Base-by-base conservation (phyloP, 2,888 invertebrate genomes). In the Apantesis nais region DNA sequence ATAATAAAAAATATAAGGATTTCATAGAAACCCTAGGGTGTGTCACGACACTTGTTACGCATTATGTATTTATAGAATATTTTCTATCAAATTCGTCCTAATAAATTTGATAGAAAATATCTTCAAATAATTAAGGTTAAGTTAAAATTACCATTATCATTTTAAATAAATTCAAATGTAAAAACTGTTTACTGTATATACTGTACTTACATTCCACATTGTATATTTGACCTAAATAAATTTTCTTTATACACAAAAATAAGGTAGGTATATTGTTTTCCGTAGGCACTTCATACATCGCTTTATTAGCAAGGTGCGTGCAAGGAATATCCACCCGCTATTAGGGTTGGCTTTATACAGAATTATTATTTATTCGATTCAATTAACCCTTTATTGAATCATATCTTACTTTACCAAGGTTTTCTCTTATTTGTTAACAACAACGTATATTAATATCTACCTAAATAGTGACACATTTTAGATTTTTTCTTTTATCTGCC, bases 221-320 rank as follows among this genome's bases (percentile, higher is more conserved):
- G 5, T 48, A 48, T 14, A 55, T 29, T 25, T 58, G 29, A 58
- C 58, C 58, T 29, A 29, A 25, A 58, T 58, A 58, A 84, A 87
- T 85, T 84, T 85, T 78, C 83, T 83, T 84, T 83, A 80, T 81
- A 75, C 79, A 77, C 74, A 80, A 78, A 78, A 86, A 84, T 76
- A 76, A 85, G 74, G 78, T 85, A 86, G n/a, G 29, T 29, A 86
- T 86, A 86, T 87, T 87, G 80, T 86, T 86, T 83, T 80, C 78
- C 85, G 82, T 84, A 81, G 85, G 84, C 89, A 89, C 89, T 91
- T 88, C 90, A 90, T 93, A 89, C 86, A 90, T 91, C 86, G 89
- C 85, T 91, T 93, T 93, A 93, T 94, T 93, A 93, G 91, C 77
- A 74, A 79, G 78, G 87, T 82, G 85, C 93, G 94, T 93, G 94